Evolutionary conservation across 2,113 vertebrate species (phyloP), one percentile per base, ranked within the genome.

Genomic region (Setophaga coronata): DNA sequence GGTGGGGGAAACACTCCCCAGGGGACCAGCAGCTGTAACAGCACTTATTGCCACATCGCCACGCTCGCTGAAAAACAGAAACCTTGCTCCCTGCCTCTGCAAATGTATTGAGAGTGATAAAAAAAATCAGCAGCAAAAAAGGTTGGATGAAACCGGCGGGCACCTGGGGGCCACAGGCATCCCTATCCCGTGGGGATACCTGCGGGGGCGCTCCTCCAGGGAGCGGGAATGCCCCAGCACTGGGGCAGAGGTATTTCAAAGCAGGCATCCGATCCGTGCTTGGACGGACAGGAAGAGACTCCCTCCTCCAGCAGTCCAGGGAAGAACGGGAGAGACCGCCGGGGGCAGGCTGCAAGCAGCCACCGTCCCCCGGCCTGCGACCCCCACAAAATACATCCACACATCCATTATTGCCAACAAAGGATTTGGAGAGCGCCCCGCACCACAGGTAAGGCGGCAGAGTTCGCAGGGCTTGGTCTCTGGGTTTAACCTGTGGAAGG

Each of bases 191-290:
- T 43, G 76, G 61, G 61, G 33, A 34, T 54, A 18, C 25, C 38
- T 29, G 60, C 21, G 5, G 53, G 25, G 6, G 24, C 20, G 16
- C 23, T 45, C 43, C 67, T 38, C 38, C 96, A 97, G 48, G 47
- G 42, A 97, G 73, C 65, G 31, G 95, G 96, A 97, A 98, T 28
- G 84, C 85, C 93, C 79, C 5, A 16, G 92, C 96, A 96, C 96
- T 79, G 34, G 12, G 91, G 82, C 93, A 95, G 96, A 96, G 97
- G 97, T 98, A 98, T 98, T 98, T 98, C 87, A 92, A 97, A 98
- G 93, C 70, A 67, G 78, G 79, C 66, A 73, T 93, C n/a, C 20
- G 95, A 97, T 83, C 96, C 62, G 53, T 77, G 74, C 95, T 82
- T 90, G 95, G 96, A 97, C 43, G 70, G 96, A 95, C 97, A 95